Evolutionary conservation across 2,888 invertebrate genomes (phyloP), one percentile per base, ranked within the genome.

Genomic region (Agonopterix arenella): DNA sequence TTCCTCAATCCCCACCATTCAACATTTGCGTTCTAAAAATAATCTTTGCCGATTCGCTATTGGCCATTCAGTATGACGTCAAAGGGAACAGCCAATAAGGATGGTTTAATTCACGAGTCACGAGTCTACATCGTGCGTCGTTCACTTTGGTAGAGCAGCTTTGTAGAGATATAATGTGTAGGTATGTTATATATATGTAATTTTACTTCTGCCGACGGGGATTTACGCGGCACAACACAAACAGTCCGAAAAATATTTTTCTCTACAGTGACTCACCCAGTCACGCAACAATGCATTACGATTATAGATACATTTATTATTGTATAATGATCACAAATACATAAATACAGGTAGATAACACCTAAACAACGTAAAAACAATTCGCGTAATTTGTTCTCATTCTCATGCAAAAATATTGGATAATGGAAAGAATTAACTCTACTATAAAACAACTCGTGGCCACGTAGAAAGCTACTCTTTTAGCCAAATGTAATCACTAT

Each of bases 11-110:
- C 89, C 88, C 80, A 64, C 81, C 66, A 68, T 62, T 61, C 57
- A 52, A 61, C 62, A 36, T 67, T 71, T 62, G 58, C 60, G 71
- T 79, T 85, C 89, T 88, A 89, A 84, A 89, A 89, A 89, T 89
- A 89, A 58, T 7, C 70, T 64, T 54, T 41, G 41, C 59, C 51
- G 46, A 42, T 40, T 46, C 48, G 57, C 63, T 55, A 84, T 89
- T 89, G 84, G 89, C 48, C 51, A 47, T 7, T 51, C 44, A 4
- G 52, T 52, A 79, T 89, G 85, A 85, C 89, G 88, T 82, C 79
- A 77, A 73, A 65, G 57, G 41, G 4, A 45, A 42, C 10, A 61
- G 58, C 88, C 88, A 89, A 88, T 86, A 51, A 58, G 40, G 55
- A 43, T 11, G 45, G 36, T 48, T 16, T 46, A 52, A 63, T 67